A percentile compares a stretch with the other conserved stretches of the same genome.
These are phyloP conservation scores for Bugula neritina DNA, from an alignment of 2,888 invertebrate genomes.

Conservation along the genomic window DNA sequence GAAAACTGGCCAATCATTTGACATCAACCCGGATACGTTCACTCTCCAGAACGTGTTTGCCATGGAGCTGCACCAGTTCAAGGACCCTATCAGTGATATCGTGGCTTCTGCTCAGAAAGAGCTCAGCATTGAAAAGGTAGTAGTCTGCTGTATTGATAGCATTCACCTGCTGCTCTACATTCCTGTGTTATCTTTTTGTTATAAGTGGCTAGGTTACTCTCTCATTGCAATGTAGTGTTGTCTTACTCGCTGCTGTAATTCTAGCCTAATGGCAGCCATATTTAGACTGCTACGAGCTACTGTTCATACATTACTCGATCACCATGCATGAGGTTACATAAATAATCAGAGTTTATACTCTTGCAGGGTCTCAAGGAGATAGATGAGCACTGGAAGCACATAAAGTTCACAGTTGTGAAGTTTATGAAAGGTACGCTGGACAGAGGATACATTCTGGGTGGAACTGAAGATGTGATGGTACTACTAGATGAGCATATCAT, in stretches of 20 bases:
- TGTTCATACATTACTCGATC: too few species aligned
- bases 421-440: constrained; percentile 27
- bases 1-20: constrained; percentile 29
- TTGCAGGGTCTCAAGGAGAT: constrained; percentile 29
- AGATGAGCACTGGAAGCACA: constrained; percentile 28
- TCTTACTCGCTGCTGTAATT: constrained; percentile 1
- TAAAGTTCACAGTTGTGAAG: constrained; percentile 1
- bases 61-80: constrained; percentile 30
- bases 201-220: neutral
- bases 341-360: too few species aligned
- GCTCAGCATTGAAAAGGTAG: constrained; percentile 29
- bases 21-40: constrained; percentile 31
- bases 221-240: neutral
- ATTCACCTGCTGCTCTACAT: neutral
- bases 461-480: constrained; percentile 29
- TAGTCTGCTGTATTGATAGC: neutral
- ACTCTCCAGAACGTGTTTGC: constrained; percentile 30
- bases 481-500: constrained; percentile 30
- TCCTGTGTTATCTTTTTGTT: neutral
- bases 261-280: neutral
- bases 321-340: too few species aligned
- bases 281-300: too few species aligned
- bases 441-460: constrained; percentile 24
- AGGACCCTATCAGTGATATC: constrained; percentile 28
- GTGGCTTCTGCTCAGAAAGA: constrained; percentile 29